These are phyloP conservation scores for Rynchops niger DNA, from an alignment of 2,113 vertebrate genomes.

Conservation along the genomic window DNA sequence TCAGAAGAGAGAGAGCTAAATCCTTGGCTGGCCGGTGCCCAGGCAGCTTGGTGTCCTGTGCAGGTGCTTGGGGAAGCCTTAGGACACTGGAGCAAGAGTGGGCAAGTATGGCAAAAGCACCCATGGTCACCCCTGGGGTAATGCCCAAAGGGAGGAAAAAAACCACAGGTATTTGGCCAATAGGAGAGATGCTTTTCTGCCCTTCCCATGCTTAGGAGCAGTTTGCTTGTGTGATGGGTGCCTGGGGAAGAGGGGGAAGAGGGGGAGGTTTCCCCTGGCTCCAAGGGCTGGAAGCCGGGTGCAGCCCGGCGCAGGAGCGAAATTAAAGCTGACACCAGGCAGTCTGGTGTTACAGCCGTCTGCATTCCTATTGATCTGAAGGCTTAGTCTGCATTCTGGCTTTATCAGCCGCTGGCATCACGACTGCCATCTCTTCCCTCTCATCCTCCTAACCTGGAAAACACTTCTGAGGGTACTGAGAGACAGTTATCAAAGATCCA, in stretches of 20 bases:
- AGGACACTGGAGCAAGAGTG: accelerated
- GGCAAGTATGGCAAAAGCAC: neutral
- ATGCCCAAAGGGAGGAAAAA: neutral
- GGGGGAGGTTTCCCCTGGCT: neutral
- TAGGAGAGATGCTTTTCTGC: neutral
- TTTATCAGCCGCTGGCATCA: constrained; percentile 59
- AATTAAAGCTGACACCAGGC: constrained; percentile 58
- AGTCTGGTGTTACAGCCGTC: constrained; percentile 49
- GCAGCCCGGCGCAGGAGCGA: neutral
- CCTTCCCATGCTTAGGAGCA: neutral
- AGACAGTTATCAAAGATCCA: constrained; percentile 42
- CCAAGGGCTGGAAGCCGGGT: neutral
- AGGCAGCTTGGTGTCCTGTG: neutral
- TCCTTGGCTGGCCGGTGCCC: neutral
- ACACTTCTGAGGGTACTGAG: constrained; percentile 47
- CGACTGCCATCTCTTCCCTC: constrained; percentile 12
- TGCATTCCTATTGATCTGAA: constrained; percentile 57
- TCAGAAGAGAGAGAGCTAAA: neutral
- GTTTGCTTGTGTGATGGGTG: neutral
- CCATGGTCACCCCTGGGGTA: neutral
- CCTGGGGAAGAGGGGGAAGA: neutral
- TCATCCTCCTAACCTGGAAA: constrained; percentile 54
- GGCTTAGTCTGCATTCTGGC: constrained; percentile 58
- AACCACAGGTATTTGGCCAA: accelerated
- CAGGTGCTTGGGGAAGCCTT: neutral